Evolutionary conservation across 2,888 invertebrate species (phyloP).

Genomic region (Hirtodrosophila alboralis): DNA sequence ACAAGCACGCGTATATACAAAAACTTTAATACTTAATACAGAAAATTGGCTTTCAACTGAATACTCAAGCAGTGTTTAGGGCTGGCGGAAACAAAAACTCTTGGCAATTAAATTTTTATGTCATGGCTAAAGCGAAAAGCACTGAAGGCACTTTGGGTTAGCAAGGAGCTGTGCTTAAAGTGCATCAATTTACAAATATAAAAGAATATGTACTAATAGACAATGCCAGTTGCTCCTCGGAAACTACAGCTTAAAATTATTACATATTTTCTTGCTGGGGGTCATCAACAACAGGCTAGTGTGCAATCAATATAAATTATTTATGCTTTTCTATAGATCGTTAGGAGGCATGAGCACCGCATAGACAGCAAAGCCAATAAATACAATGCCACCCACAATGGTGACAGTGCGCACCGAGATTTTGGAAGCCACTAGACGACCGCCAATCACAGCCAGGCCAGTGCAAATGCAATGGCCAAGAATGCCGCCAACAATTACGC

Average conservation of each 20-base stretch:
- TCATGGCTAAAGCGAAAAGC: constrained; percentile 69
- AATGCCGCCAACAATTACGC: constrained; percentile 96
- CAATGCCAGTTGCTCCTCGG: constrained; percentile 56
- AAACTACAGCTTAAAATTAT: constrained; percentile 38
- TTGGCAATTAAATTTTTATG: constrained; percentile 53
- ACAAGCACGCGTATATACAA: constrained; percentile 61
- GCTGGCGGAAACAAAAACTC: constrained; percentile 17
- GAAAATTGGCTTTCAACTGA: constrained; percentile 40
- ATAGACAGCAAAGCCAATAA: constrained; percentile 96
- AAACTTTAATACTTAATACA: constrained; percentile 70
- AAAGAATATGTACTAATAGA: constrained; percentile 21
- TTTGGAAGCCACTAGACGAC: constrained; percentile 97
- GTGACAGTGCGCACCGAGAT: constrained; percentile 99
- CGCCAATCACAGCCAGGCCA: constrained; percentile 97
- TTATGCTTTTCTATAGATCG: constrained; percentile 80
- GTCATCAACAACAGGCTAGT: constrained; percentile 50
- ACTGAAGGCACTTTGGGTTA: constrained; percentile 60
- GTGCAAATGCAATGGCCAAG: constrained; percentile 98
- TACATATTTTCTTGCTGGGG: constrained; percentile 30
- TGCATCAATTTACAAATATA: constrained; percentile 17
- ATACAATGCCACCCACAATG: constrained; percentile 97
- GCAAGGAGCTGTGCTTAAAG: constrained; percentile 16
- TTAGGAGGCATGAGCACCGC: constrained; percentile 94
- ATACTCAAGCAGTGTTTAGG: constrained; percentile 20
- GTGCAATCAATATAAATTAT: constrained; percentile 5